Evolutionary conservation across 2,797 vertebrate species (phyloP).

Genomic region (Etheostoma perlongum): DNA sequence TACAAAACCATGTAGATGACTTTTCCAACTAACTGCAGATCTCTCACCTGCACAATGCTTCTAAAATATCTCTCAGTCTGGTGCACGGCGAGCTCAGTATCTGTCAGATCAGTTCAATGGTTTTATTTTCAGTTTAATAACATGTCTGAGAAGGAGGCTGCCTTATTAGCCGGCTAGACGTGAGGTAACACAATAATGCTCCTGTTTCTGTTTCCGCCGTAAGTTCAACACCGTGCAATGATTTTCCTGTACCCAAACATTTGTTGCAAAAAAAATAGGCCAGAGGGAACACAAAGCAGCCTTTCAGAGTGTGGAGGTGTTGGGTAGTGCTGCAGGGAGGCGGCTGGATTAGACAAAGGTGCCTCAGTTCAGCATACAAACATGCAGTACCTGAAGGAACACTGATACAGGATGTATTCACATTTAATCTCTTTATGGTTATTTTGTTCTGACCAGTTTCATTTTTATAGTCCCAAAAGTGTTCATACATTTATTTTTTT

Average conservation of each 20-base stretch:
- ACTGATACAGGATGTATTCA: neutral
- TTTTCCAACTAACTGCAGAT: constrained; percentile 10
- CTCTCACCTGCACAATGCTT: neutral
- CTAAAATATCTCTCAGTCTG: neutral
- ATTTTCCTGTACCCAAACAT: constrained; percentile 54
- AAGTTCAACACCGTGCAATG: constrained; percentile 12
- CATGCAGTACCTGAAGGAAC: neutral
- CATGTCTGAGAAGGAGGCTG: neutral
- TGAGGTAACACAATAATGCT: constrained; percentile 10
- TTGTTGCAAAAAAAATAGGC: constrained; percentile 27
- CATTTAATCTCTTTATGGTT: neutral
- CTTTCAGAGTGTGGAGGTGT: constrained; percentile 54
- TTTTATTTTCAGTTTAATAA: neutral
- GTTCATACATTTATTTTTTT: no score
- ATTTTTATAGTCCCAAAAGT: neutral
- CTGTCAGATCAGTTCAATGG: neutral
- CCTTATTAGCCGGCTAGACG: constrained; percentile 1
- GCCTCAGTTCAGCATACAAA: constrained; percentile 54
- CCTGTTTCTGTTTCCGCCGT: constrained; percentile 13
- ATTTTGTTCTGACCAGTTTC: neutral
- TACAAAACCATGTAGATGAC: constrained; percentile 23
- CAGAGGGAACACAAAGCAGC: constrained; percentile 57
- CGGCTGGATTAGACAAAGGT: constrained; percentile 43
- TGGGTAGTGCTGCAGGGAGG: constrained; percentile 36
- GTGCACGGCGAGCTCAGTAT: neutral